Conservation (phyloP, 2,888 invertebrate species). For the Gastracanthus pulcherrimus region DNA sequence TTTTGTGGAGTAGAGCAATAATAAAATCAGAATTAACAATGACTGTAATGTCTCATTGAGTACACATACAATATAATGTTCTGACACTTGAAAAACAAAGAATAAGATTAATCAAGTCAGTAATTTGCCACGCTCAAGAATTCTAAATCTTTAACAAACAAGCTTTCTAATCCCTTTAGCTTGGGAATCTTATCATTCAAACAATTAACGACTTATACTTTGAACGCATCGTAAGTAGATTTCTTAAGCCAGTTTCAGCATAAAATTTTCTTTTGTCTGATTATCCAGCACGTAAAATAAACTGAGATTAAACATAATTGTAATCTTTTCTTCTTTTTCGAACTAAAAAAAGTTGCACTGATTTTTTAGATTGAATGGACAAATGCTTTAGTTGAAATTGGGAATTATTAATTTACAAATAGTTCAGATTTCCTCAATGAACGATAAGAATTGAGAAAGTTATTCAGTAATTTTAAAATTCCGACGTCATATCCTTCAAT, state of each 20-base stretch:
- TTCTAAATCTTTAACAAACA: neutral
- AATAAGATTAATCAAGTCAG: no score
- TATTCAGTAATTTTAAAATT: no score
- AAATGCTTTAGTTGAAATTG: no score
- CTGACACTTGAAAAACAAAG: neutral
- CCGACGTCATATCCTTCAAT: no score
- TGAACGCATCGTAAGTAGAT: neutral
- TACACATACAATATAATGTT: neutral
- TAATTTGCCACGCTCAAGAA: neutral
- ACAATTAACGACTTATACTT: slow-evolving; percentile 4
- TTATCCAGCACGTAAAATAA: neutral
- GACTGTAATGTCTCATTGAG: neutral
- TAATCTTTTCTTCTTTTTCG: no score
- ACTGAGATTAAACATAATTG: neutral
- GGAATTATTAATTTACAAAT: no score
- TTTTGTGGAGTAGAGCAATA: no score
- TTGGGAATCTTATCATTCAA: slow-evolving; percentile 1
- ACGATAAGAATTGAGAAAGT: no score
- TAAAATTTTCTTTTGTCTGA: neutral
- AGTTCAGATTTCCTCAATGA: no score
- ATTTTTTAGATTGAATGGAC: no score
- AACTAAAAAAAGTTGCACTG: no score
- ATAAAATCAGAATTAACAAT: no score
- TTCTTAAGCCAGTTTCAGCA: neutral
- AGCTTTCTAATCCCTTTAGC: slow-evolving; percentile 5